Base-by-base conservation (phyloP, 1,140 invertebrate genomes). In the Tetramorium parvispinum region DNA sequence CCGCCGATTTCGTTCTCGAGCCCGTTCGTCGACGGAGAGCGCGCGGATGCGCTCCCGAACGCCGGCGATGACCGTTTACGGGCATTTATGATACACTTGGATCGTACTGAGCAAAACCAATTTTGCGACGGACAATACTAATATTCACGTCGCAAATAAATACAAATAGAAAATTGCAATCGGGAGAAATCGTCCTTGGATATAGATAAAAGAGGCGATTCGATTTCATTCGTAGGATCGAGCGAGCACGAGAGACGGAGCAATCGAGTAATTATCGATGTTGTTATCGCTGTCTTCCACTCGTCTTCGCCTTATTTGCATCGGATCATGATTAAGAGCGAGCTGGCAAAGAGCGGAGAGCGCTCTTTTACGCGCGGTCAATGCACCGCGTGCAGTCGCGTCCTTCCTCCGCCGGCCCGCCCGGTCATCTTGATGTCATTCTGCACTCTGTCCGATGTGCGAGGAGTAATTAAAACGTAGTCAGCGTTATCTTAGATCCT, bases 391-490 rank as follows among this genome's bases (percentile, higher is more conserved):
- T 21, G 27, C 49, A 57, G 27, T 16, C 77, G 27, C 87, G 32
- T 78, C 68, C 79, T 63, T 86, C 73, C 46, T 76, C 27, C 27
- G 21, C 49, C 11, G 63, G 43, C 75, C 66, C 77, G 32, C 37
- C 37, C 85, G 86, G 83, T 83, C 89, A 91, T 93, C 89, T 91
- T 92, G 87, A 93, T 93, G 92, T 88, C 85, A 92, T 91, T 93
- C 68, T 78, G 71, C 81, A 87, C 86, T 89, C 86, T 51, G 81
- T 55, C 43, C 87, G 70, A 83, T 71, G 88, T 75, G 89, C 91
- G 87, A 21, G 63, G 88, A 89, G 89, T 90, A 93, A 93, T 93
- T 93, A 93, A 93, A 93, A 92, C 76, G 91, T 90, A 92, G 90
- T 93, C 93, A 93, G 90, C 87, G 90, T 85, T 93, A 92, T 93